Evolutionary conservation across 2,797 vertebrate genomes (phyloP).

Genomic region (Acropternis orthonyx): DNA sequence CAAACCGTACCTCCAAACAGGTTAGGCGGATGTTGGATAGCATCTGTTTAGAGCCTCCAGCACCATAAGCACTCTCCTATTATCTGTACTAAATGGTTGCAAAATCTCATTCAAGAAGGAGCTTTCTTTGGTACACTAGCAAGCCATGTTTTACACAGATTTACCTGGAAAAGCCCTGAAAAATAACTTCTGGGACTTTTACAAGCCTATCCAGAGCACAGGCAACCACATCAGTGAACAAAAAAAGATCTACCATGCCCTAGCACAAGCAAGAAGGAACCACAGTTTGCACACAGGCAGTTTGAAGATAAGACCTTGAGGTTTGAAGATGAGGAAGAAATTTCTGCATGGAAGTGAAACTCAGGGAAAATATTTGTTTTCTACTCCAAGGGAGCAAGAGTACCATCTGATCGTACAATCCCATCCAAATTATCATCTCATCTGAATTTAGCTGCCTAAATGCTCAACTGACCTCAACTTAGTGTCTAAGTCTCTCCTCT

Average conservation of each 20-base stretch:
- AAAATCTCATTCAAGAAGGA: not conserved
- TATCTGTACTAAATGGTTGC: not conserved
- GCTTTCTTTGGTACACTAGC: not conserved
- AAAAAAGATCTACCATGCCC: not conserved
- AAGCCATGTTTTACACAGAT: not conserved
- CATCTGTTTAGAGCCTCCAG: not conserved
- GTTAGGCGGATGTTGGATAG: not conserved
- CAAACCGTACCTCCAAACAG: not conserved
- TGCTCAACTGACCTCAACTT: not conserved
- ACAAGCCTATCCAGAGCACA: not conserved
- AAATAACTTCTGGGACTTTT: not conserved
- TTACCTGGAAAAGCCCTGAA: not conserved
- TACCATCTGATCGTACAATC: not conserved
- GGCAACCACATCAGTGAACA: not conserved
- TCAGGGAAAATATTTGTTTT: not conserved
- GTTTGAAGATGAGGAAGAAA: not conserved
- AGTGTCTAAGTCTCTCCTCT: not conserved
- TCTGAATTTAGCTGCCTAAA: not conserved
- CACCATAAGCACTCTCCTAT: not conserved
- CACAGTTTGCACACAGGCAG: not conserved
- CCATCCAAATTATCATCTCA: not conserved
- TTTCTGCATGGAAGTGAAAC: not conserved
- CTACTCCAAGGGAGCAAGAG: not conserved
- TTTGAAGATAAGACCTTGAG: not conserved
- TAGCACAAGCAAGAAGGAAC: not conserved